These are phyloP conservation scores for Sisor rabdophorus DNA, from an alignment of 2,113 vertebrate species.

Conservation along the genomic window DNA sequence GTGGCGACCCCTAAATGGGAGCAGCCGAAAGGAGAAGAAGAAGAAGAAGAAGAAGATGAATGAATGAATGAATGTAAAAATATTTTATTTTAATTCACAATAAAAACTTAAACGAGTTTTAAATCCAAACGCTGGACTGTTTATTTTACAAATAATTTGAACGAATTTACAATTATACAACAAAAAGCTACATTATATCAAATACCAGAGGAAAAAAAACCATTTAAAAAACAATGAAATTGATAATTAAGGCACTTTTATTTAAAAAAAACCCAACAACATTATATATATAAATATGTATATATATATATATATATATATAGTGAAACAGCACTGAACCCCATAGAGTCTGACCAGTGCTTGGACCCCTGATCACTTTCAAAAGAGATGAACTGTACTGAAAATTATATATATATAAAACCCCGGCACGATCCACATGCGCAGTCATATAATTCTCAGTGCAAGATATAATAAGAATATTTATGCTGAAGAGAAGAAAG, in stretches of 20 bases:
- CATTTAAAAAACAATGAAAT: too few species aligned
- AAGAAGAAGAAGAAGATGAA: too few species aligned
- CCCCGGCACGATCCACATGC: conserved; percentile 63
- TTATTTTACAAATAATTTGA: conserved; percentile 38
- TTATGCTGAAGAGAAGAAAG: conserved; percentile 22
- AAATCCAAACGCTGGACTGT: conserved; percentile 28
- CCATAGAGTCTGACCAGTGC: neutral
- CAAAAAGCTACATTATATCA: neutral
- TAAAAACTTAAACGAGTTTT: neutral
- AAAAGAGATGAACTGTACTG: too few species aligned
- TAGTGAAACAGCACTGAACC: too few species aligned
- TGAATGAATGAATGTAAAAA: too few species aligned
- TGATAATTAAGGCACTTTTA: conserved; percentile 28
- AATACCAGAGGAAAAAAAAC: neutral
- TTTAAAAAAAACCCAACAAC: conserved; percentile 18
- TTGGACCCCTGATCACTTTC: neutral
- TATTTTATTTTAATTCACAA: neutral
- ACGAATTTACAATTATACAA: conserved; percentile 11
- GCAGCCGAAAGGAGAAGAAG: too few species aligned
- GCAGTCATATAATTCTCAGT: conserved; percentile 34
- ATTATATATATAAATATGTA: too few species aligned
- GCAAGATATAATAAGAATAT: conserved; percentile 16
- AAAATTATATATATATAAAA: neutral
- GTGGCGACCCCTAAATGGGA: too few species aligned
- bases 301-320: too few species aligned